These are phyloP conservation scores for Cirrhinus molitorella DNA, from an alignment of 2,797 vertebrate species.

Conservation along the genomic window DNA sequence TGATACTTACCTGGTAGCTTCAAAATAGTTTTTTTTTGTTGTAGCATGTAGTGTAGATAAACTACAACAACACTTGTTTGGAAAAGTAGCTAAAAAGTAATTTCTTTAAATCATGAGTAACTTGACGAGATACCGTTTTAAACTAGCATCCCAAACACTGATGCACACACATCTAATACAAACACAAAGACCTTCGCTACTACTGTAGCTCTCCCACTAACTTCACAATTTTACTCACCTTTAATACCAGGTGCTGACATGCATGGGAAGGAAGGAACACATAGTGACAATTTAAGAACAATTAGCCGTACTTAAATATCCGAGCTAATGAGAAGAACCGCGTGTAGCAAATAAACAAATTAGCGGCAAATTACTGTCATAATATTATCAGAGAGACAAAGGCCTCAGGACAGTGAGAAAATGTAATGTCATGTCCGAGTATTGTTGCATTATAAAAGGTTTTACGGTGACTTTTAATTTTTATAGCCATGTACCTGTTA, in stretches of 20 bases:
- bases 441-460: conserved; percentile 74
- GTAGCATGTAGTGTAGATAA: background rate
- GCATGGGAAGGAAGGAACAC: conserved; percentile 64
- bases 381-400: conserved; percentile 5
- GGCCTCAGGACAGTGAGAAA: background rate
- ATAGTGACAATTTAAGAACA: conserved; percentile 57
- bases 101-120: background rate
- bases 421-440: conserved; percentile 48
- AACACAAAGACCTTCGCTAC: background rate
- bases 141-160: background rate
- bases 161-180: background rate
- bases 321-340: conserved; percentile 27
- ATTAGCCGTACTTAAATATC: conserved; percentile 26
- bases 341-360: conserved; percentile 39
- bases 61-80: background rate
- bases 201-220: background rate
- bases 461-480: conserved; percentile 76
- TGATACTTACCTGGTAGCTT: too few species aligned
- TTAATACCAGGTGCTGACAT: conserved; percentile 69
- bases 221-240: conserved; percentile 71
- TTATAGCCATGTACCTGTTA: conserved; percentile 82
- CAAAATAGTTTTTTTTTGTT: background rate
- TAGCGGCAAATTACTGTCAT: conserved; percentile 18
- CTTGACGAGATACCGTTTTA: background rate
- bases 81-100: background rate